A percentile compares a stretch with the other conserved stretches of the same genome.
Conservation (phyloP, 2,113 vertebrate genomes). For the Gnathonemus longibarbis region DNA sequence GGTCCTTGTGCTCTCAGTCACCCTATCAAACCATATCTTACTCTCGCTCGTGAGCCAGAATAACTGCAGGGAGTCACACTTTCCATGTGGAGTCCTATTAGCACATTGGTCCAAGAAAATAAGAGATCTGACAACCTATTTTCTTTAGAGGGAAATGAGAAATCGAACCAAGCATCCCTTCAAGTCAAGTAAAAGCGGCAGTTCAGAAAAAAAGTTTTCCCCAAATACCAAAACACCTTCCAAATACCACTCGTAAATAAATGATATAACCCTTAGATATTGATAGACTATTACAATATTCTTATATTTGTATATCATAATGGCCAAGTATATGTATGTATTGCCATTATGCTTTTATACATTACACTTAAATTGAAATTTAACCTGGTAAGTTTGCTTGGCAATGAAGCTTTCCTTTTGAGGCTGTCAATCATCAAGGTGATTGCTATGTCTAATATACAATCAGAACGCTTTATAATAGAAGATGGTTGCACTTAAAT, state of each 20-base stretch:
- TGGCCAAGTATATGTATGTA: not conserved
- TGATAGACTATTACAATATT: not conserved
- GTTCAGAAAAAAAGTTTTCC: not conserved
- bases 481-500: not conserved
- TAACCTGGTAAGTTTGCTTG: not conserved
- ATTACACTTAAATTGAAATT: not conserved
- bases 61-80: conserved; percentile 4
- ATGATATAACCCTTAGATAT: not conserved
- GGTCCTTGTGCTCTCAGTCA: not conserved
- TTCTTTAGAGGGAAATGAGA: conserved; percentile 20
- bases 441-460: not conserved
- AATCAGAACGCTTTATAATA: not conserved
- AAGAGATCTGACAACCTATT: conserved; percentile 16
- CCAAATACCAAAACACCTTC: not conserved
- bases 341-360: not conserved
- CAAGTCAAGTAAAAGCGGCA: not conserved
- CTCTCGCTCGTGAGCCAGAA: not conserved
- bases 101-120: conserved; percentile 19
- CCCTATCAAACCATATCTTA: conserved; percentile 9
- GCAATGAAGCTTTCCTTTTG: not conserved
- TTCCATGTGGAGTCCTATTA: conserved; percentile 17
- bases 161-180: conserved; percentile 2
- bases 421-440: not conserved
- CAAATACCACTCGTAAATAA: not conserved
- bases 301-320: not conserved